Base-by-base conservation (phyloP, 2,888 invertebrate species). In the Eupithecia tripunctaria region DNA sequence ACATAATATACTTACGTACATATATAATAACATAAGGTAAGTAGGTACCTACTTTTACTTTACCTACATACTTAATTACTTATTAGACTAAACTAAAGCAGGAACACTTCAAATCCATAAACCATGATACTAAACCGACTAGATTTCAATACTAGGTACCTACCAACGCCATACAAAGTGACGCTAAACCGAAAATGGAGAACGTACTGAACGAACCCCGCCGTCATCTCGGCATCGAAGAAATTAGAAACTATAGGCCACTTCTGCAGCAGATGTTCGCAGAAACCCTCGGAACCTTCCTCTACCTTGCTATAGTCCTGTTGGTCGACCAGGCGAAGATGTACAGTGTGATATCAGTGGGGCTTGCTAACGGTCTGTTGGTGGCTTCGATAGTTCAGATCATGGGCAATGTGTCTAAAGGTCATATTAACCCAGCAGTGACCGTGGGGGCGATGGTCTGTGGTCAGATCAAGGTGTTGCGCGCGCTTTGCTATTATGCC, bases 361-460 rank as follows among this genome's bases (percentile, higher is more conserved):
- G 81, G 0, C 60, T 85, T 1, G 72, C 79, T 0, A 79, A 85
- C 71, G 85, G 85, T 0, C 60, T 84, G 0, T 14, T 81, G 0
- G 69, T 85, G 8, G 80, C 81, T 10, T 79, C 82, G 0, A 36
- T 86, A 2, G 74, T 85, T 12, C 80, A 83, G 38, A 76, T 85
- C n/a, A 74, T 82, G 14, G 85, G 85, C 0, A 79, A 82, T 60
- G 78, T 85, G 0, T 86, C 85, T 8, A 86, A 87, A 0, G 82
- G 80, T 0, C 87, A 86, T 56, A 74, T 86, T 18, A 86, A 86
- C 65, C 86, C 86, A 0, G 86, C 87, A 15, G 75, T 86, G 5
- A 86, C 86, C 0, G 6, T 82, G 0, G 86, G 85, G 0, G 77
- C 78, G 14, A 25, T 84, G 18, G 72, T 84, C 8, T 82, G 81